These are phyloP conservation scores for Plebejus argus DNA, from an alignment of 2,888 invertebrate genomes.

Conservation along the genomic window DNA sequence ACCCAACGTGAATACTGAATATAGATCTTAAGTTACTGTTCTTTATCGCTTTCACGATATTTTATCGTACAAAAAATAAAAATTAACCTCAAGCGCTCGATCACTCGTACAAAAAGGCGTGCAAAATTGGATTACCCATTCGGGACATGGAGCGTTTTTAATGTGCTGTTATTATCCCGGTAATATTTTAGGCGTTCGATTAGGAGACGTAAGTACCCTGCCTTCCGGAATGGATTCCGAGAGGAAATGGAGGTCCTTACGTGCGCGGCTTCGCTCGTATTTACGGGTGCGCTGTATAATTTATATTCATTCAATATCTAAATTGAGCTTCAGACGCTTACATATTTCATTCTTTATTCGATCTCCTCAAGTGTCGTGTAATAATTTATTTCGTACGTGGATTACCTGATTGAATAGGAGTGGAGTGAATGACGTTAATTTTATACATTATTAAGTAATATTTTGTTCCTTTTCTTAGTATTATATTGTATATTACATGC, in stretches of 20 bases:
- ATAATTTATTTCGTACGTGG: slow-evolving; percentile 10
- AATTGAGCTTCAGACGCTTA: slow-evolving; percentile 38
- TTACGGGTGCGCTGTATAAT: slow-evolving; percentile 63
- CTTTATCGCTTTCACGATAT: background rate
- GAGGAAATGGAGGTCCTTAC: slow-evolving; percentile 76
- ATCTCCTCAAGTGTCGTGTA: slow-evolving; percentile 16
- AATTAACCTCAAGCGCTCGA: background rate
- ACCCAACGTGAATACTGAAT: background rate
- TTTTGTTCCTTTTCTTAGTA: background rate
- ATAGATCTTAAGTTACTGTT: background rate
- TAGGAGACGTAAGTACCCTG: slow-evolving; percentile 66
- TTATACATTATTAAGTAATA: background rate
- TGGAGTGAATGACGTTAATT: background rate
- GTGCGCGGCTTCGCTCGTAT: slow-evolving; percentile 51
- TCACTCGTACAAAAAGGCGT: background rate
- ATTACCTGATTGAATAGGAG: background rate
- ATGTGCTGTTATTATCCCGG: slow-evolving; percentile 27
- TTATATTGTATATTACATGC: background rate
- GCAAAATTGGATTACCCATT: slow-evolving; percentile 8
- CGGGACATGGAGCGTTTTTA: slow-evolving; percentile 6
- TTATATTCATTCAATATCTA: slow-evolving; percentile 55
- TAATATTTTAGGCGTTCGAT: slow-evolving; percentile 33
- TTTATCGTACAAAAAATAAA: background rate
- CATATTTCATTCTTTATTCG: slow-evolving; percentile 29
- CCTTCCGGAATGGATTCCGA: slow-evolving; percentile 70